These are phyloP conservation scores for Elymnias hypermnestra DNA, from an alignment of 1,140 invertebrate species.

Conservation along the genomic window DNA sequence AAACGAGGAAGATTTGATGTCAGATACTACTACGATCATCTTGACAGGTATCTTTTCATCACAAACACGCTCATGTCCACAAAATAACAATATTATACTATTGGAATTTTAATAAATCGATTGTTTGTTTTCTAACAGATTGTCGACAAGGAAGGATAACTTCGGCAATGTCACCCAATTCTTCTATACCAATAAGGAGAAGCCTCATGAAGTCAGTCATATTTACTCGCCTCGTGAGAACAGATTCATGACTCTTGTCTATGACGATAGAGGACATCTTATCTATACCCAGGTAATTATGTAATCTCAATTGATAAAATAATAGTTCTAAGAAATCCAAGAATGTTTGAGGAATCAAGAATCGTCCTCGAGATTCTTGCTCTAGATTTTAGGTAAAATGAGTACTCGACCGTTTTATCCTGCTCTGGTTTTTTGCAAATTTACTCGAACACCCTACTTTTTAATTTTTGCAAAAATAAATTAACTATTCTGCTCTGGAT, in stretches of 20 bases:
- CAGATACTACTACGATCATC: conserved; percentile 95
- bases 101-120: too few species aligned
- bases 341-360: too few species aligned
- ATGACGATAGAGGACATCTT: conserved; percentile 92
- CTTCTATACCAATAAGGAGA: conserved; percentile 94
- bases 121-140: conserved; percentile 57
- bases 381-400: too few species aligned
- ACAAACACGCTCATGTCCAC: too few species aligned
- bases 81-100: too few species aligned
- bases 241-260: conserved; percentile 92
- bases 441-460: too few species aligned
- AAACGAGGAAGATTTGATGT: conserved; percentile 93
- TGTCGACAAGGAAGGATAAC: conserved; percentile 93
- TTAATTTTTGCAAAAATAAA: too few species aligned
- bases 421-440: too few species aligned
- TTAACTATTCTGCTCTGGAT: too few species aligned
- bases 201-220: conserved; percentile 89
- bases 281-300: conserved; percentile 87
- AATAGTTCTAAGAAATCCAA: too few species aligned
- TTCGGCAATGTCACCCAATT: conserved; percentile 96
- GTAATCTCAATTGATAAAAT: not conserved
- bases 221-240: conserved; percentile 95
- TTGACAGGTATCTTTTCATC: conserved; percentile 77
- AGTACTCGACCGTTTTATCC: too few species aligned
- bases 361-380: too few species aligned